Conservation (phyloP, 2,888 invertebrate genomes). For the Melikaiella ostensackeni region DNA sequence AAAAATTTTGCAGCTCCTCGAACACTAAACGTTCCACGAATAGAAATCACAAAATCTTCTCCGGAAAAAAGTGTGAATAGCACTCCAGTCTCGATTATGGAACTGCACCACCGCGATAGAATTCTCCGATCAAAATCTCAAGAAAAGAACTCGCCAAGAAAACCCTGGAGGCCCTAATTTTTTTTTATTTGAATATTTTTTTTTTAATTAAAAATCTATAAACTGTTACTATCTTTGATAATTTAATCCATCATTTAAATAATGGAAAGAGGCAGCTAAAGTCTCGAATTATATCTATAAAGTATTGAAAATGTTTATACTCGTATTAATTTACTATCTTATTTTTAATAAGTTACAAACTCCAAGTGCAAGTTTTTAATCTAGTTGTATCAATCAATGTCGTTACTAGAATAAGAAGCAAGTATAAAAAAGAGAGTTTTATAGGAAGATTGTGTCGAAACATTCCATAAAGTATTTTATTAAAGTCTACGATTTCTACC, state of each 20-base stretch:
- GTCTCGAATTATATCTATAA: not conserved
- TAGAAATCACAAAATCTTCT: not conserved
- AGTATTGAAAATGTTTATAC: not conserved
- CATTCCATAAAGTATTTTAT: constrained; percentile 4
- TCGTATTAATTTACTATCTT: not conserved
- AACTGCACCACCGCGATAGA: not conserved
- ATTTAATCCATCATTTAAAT: not conserved
- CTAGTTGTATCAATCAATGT: not conserved
- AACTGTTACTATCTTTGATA: constrained; percentile 7
- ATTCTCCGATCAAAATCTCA: not conserved
- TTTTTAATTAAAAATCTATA: not conserved
- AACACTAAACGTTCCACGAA: not conserved
- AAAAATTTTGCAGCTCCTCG: not conserved
- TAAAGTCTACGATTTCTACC: constrained; percentile 13
- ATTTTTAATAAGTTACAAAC: not conserved
- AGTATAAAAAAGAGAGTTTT: not conserved
- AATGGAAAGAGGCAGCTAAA: not conserved
- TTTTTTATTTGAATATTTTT: not conserved
- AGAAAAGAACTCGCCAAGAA: not conserved
- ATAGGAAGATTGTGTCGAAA: not conserved
- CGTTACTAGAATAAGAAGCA: constrained; percentile 12
- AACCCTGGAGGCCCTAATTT: constrained; percentile 14
- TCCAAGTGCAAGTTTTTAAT: constrained; percentile 1
- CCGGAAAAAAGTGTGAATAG: not conserved
- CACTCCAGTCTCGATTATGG: too few species aligned